Base-by-base conservation (phyloP, 1,140 invertebrate species). In the Dinothrombium tinctorium region DNA sequence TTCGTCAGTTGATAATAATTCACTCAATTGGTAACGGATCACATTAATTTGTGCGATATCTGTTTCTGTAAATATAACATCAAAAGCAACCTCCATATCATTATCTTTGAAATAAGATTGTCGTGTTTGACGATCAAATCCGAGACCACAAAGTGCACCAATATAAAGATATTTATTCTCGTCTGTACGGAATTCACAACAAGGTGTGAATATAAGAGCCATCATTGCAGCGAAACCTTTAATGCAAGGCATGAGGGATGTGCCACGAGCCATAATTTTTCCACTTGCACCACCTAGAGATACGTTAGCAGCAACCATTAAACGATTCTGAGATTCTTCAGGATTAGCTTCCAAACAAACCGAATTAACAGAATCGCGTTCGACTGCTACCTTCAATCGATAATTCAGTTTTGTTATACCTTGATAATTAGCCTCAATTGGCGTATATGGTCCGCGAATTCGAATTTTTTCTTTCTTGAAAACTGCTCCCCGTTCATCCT, bases 191-290 rank as follows among this genome's bases (percentile, higher is more conserved):
- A 87, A 51, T 61, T 87, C 77, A 51, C 76, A 69, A 44, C 57
- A 61, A 0, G 82, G 84, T 23, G 77, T 67, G 58, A 92, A 92
- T 0, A 89, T 59, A 20, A 92, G 53, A 2, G 68, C 56, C 32
- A 87, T 60, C 1, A 90, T 50, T 12, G 73, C 63, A 2, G 72
- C 69, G 7, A 92, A 61, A 0, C 82, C 83, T 21, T 69, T 70
- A 33, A 86, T 70, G 48, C 76, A 73, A 0, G 86, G 86, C 76
- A 92, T 74, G 0, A 90, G 50, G 0, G 80, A 84, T 2, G 83
- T 89, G 47, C 78, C 68, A 1, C 74, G 62, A 1, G 80, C 55
- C 12, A 22, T 40, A 25, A 47, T 9, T 29, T 87, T 56, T 1
- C 49, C 51, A 9, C 55, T 58, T 2, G 58, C 58, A 0, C 41